A percentile compares a stretch with the other conserved stretches of the same genome.
Conservation (phyloP, 1,140 invertebrate genomes). For the Hyposmocoma kahamanoa region DNA sequence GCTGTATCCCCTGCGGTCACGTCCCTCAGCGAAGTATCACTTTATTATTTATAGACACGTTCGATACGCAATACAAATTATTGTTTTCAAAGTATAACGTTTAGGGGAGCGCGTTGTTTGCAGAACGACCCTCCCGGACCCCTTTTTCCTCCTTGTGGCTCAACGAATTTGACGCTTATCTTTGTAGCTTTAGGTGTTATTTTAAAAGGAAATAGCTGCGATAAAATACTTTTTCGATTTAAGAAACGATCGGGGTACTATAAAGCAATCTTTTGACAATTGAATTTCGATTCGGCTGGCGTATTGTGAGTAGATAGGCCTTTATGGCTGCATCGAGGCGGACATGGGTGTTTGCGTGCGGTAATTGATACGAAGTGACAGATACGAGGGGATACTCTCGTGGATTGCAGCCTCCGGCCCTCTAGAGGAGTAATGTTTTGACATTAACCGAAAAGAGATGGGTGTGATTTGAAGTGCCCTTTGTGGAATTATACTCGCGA, state of each 20-base stretch:
- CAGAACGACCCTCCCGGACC: conserved; percentile 53
- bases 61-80: conserved; percentile 74
- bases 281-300: conserved; percentile 65
- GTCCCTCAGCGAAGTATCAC: conserved; percentile 57
- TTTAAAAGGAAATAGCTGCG: conserved; percentile 22
- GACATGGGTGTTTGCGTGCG: conserved; percentile 64
- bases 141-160: conserved; percentile 13
- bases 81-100: conserved; percentile 74
- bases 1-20: conserved; percentile 31
- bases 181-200: conserved; percentile 35
- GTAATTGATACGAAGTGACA: conserved; percentile 73
- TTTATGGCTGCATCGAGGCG: conserved; percentile 31
- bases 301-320: conserved; percentile 57
- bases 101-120: conserved; percentile 69
- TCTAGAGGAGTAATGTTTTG: conserved; percentile 65
- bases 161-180: conserved; percentile 45
- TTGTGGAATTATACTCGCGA: conserved; percentile 70
- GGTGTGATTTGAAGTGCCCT: conserved; percentile 72
- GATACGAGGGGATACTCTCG: conserved; percentile 58
- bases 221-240: conserved; percentile 52
- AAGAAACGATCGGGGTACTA: conserved; percentile 39
- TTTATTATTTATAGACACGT: conserved; percentile 72
- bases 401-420: conserved; percentile 57
- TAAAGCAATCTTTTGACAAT: conserved; percentile 70
- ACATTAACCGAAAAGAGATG: conserved; percentile 67